Evolutionary conservation across 2,888 invertebrate species (phyloP), one percentile per base, ranked within the genome.

Genomic region (Cheilosia pagana): DNA sequence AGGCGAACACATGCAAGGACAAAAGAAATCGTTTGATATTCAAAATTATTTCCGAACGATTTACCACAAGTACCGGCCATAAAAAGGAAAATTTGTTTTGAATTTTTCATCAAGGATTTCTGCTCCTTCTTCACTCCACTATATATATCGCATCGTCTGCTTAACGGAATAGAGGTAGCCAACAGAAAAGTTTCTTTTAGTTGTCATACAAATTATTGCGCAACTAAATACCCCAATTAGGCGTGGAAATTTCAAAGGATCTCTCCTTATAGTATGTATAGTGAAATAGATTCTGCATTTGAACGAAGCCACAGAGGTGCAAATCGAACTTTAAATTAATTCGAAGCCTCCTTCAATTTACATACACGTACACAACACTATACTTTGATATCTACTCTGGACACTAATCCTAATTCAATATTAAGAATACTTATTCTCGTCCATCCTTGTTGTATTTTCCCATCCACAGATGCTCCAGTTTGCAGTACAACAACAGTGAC

Each of bases 381-480:
- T n/a, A 28, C 21, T 45, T 23, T 28, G 14, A 14, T 14, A 14
- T 25, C 16, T 52, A 35, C n/a, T 35, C 25, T 76, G 35, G 39
- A 65, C 65, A 57, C 50, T 59, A 75, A 45, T 71, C 59, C 31
- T 53, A 39, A 67, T 57, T 76, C 25, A 28, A 63, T 45, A 70
- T 65, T 65, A 67, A 53, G 12, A 35, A 23, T 72, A 70, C 23
- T 21, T 67, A 19, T 55, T 16, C 6, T 8, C 14, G 10, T 65
- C 25, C 60, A 43, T 72, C 57, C 31, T n/a, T 70, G 62, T 67
- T 62, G 76, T 45, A 21, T 82, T 48, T 75, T 65, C 86, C 75
- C 71, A 88, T 92, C 23, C 10, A 53, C 93, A 97, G 97, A 95
- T 92, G 95, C 97, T 50, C 97, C 97, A 31, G 96, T 97, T 14